These are phyloP conservation scores for Augiades crinisus DNA, from an alignment of 2,888 invertebrate genomes.

Conservation along the genomic window DNA sequence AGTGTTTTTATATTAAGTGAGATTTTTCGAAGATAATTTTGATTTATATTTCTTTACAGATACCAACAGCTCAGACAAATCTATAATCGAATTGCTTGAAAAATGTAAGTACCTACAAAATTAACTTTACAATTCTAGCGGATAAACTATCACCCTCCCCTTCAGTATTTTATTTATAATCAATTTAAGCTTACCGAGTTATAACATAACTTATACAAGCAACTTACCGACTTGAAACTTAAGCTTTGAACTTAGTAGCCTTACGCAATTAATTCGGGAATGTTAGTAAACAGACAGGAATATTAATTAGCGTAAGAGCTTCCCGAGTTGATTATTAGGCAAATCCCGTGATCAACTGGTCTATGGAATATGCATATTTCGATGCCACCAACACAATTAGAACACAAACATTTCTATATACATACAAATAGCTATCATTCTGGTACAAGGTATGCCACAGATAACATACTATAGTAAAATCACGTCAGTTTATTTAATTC, in stretches of 20 bases:
- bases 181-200: too few species aligned
- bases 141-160: too few species aligned
- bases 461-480: not conserved
- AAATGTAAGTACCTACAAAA: too few species aligned
- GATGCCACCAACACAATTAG: not conserved
- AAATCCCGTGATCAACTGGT: constrained; percentile 5
- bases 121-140: too few species aligned
- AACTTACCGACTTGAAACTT: constrained; percentile 1
- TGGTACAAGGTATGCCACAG: too few species aligned
- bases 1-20: too few species aligned
- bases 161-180: not conserved
- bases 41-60: too few species aligned
- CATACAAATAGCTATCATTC: not conserved
- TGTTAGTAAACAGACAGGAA: constrained; percentile 10
- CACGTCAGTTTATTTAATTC: not conserved
- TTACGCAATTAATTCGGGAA: constrained; percentile 6
- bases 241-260: not conserved
- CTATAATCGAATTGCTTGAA: too few species aligned
- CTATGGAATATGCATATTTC: constrained; percentile 3
- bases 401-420: not conserved
- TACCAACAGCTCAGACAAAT: too few species aligned
- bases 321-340: constrained; percentile 9
- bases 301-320: constrained; percentile 17
- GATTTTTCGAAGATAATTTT: too few species aligned
- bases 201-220: too few species aligned